Base-by-base conservation (phyloP, 92 coral and sea anemone species). In the Parazoanthus atlanticus region DNA sequence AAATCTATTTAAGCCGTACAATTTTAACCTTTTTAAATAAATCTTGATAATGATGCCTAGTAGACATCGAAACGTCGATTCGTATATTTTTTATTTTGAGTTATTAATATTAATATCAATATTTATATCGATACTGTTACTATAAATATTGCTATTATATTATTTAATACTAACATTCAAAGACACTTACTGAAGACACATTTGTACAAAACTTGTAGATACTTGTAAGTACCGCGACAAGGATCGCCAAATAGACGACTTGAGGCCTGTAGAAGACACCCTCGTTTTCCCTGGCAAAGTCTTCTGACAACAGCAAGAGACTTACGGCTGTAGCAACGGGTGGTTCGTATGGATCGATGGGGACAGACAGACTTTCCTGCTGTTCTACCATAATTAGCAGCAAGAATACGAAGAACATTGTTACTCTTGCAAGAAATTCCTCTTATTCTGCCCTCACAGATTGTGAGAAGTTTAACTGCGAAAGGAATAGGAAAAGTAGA, bases 311-410 rank as follows among this genome's bases (percentile, higher is more conserved):
- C 69, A 79, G 83, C 61, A 49, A 79, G 30, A 25, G 83, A 79
- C 40, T 29, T 79, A 16, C 83, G 83, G 54, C 28, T 79, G 40
- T 79, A 79, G 83, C 83, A 79, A 6, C 69, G 73, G 38, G 54
- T 82, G 13, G 86, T 64, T 8, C 86, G 49, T 33, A 82, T 82
- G 15, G 86, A 65, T 34, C 86, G 86, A 38, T 28, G 29, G 21
- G 86, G 86, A 25, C 86, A 82, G 17, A 82, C 86, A 2, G 75
- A 61, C 54, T 46, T 65, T 38, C 86, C 86, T 32, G 86, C 74
- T 11, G 86, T 82, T 82, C 86, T 65, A 66, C 86, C 86, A 66
- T 36, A 82, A 36, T 64, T 82, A 4, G 86, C 86, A 64, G 69
- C 41, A 19, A 82, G 75, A 26, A 82, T 82, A 67, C 61, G 73